phyloP scores from a whole-genome alignment of 2,797 vertebrate genomes.

The Ataeniobius toweri region DNA sequence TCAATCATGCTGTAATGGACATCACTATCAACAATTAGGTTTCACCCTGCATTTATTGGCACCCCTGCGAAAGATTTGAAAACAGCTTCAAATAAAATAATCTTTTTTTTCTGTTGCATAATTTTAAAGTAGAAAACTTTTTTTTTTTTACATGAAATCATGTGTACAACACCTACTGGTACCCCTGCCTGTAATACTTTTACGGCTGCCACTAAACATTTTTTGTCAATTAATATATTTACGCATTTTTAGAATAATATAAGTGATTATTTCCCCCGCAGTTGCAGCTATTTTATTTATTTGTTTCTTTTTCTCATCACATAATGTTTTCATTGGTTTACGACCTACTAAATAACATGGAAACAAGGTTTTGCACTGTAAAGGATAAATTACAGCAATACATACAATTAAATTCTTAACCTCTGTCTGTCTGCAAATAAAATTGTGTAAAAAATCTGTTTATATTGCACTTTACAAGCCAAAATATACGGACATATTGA shows the following conservation, averaged over 20 bases:
- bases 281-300: too few relatives aligned
- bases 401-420: not conserved
- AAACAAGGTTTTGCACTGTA: not conserved
- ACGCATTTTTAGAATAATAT: too few relatives aligned
- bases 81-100: not conserved
- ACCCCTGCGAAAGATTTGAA: not conserved
- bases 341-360: not conserved
- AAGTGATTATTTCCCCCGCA: too few relatives aligned
- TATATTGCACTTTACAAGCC: not conserved
- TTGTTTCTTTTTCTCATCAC: too few relatives aligned
- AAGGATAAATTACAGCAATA: not conserved
- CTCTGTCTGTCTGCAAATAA: too few relatives aligned
- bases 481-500: not conserved
- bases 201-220: too few relatives aligned
- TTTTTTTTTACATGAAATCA: too few relatives aligned
- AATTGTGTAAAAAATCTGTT: not conserved
- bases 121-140: not conserved
- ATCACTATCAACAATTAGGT: slow-evolving; percentile 17
- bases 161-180: too few relatives aligned
- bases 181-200: too few relatives aligned
- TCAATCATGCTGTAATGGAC: not conserved
- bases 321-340: not conserved
- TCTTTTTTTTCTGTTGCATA: not conserved
- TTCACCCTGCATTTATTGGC: not conserved
- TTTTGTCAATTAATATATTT: too few relatives aligned